Percentiles rank a stretch among this genome's conserved stretches.
These are phyloP conservation scores for Pangasius krempfi DNA, from an alignment of 2,797 vertebrate genomes.

Conservation along the genomic window DNA sequence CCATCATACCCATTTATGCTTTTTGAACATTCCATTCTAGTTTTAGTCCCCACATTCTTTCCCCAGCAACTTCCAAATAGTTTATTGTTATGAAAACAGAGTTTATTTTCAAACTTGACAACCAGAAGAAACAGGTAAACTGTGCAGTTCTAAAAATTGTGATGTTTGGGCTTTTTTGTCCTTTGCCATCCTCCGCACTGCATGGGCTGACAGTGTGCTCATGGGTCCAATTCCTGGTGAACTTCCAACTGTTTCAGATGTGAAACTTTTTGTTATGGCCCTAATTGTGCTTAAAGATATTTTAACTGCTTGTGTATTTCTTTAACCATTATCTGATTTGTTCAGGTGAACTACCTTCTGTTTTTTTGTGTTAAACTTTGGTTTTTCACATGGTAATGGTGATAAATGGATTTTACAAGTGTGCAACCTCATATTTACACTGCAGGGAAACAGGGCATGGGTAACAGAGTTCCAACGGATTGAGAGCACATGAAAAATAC, in stretches of 20 bases:
- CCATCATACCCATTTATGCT: neutral
- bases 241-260: neutral
- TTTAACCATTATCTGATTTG: constrained; percentile 2
- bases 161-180: neutral
- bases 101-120: neutral
- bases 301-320: neutral
- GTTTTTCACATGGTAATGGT: neutral
- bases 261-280: neutral
- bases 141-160: neutral
- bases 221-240: neutral
- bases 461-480: neutral
- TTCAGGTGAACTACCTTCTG: neutral
- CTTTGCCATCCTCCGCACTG: neutral
- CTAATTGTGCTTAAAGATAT: neutral
- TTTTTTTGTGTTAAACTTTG: neutral
- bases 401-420: neutral
- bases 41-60: neutral
- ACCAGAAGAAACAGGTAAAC: neutral
- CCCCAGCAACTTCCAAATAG: too few relatives aligned
- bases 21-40: neutral
- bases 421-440: neutral
- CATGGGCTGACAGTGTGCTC: neutral
- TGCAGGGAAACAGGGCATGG: neutral
- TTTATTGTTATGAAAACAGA: neutral
- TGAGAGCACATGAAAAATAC: neutral